Base-by-base conservation (phyloP, 1,140 invertebrate genomes). In the Drusus annulatus region DNA sequence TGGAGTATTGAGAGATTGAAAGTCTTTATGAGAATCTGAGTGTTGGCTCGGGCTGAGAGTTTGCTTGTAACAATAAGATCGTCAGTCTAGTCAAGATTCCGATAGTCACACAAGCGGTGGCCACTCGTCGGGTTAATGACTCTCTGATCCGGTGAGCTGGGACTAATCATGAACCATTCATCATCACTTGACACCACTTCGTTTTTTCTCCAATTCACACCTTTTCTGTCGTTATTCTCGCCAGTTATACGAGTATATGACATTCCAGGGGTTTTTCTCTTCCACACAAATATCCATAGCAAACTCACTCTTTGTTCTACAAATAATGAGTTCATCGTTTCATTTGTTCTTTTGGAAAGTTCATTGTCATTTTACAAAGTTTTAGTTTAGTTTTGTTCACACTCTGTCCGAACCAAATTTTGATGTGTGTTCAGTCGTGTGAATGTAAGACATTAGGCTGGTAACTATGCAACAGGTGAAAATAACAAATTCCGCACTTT, bases 141-240 rank as follows among this genome's bases (percentile, higher is more conserved):
- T 74, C 21, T 13, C n/a, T 31, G 16, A 36, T 17, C 31, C 80
- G 76, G 80, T 71, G 76, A 78, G 79, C 78, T 58, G 79, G 79
- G 75, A 83, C 81, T 80, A 83, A 83, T 83, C 79, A 58, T 76
- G 50, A 76, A 17, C 78, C 76, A 83, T 83, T 83, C 81, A 83
- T 83, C 81, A 83, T 80, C 79, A 83, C 81, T 83, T 83, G 81
- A 83, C 81, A 83, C 75, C 78, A 73, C 81, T 83, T 80, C 69
- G 79, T 80, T 83, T 83, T 83, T 83, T 83, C 79, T 80, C 77
- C 76, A 78, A 80, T 83, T 83, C 81, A 83, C 81, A 83, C 81
- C 79, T 83, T 80, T 83, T 80, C 76, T 80, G 71, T 76, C 79
- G 78, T 63, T 71, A 78, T 78, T 80, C 54, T 74, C 56, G 54